Evolutionary conservation across 1,140 invertebrate species (phyloP).

Genomic region (Papilio dardanus): DNA sequence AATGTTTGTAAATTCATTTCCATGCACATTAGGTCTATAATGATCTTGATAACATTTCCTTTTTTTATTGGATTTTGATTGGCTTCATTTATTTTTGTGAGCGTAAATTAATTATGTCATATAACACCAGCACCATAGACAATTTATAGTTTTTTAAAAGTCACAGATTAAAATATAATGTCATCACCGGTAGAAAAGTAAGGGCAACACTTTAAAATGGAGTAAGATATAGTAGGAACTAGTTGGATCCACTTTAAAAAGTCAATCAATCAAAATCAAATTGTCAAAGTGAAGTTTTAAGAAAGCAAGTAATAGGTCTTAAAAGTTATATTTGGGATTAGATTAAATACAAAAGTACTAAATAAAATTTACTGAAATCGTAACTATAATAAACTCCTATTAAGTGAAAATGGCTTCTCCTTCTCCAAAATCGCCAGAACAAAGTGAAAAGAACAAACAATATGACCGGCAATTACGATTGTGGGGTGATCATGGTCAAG

Average conservation of each 20-base stretch:
- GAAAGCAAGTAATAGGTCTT: background rate
- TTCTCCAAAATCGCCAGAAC: constrained; percentile 91
- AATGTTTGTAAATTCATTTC: constrained; percentile 94
- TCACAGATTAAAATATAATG: background rate
- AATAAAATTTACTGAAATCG: background rate
- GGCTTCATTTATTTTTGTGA: constrained; percentile 28
- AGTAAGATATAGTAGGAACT: background rate
- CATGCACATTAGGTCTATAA: constrained; percentile 66
- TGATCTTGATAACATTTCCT: constrained; percentile 55
- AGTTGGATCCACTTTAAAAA: background rate
- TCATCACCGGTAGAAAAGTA: background rate
- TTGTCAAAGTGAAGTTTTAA: constrained; percentile 14
- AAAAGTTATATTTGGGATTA: background rate
- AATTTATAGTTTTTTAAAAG: background rate
- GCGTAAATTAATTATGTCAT: constrained; percentile 11
- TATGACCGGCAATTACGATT: constrained; percentile 95
- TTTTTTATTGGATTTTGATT: constrained; percentile 41
- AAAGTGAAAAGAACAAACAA: constrained; percentile 90
- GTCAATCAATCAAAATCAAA: background rate
- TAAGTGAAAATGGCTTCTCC: constrained; percentile 86
- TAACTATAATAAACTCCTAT: background rate
- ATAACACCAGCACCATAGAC: constrained; percentile 4
- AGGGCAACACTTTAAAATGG: background rate
- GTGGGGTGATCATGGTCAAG: constrained; percentile 99
- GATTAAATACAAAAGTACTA: constrained; percentile 1